Conservation (phyloP, 2,888 invertebrate genomes). For the Lasioglossum figueresi region DNA sequence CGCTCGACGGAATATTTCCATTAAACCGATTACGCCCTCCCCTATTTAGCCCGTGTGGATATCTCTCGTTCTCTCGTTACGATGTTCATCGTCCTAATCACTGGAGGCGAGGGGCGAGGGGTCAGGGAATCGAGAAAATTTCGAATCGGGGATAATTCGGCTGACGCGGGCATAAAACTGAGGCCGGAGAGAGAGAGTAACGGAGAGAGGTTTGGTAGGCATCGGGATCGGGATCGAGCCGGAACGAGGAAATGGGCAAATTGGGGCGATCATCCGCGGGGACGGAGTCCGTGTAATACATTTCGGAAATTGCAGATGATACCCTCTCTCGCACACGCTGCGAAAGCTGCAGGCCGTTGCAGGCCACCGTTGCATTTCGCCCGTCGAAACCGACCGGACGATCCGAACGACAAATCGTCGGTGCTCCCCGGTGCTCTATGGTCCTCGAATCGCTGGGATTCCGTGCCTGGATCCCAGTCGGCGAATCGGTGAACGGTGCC, state of each 20-base stretch:
- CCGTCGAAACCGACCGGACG: constrained; percentile 51
- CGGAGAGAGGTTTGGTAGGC: neutral
- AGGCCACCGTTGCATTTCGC: constrained; percentile 62
- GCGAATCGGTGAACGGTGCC: constrained; percentile 36
- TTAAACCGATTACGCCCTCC: constrained; percentile 45
- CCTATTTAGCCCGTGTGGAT: neutral
- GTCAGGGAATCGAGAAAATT: constrained; percentile 41
- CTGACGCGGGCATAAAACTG: constrained; percentile 39
- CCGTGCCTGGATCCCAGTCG: constrained; percentile 8
- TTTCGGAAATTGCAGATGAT: constrained; percentile 72
- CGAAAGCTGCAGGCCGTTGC: constrained; percentile 21
- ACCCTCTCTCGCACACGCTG: constrained; percentile 32
- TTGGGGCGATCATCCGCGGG: constrained; percentile 69
- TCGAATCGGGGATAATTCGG: constrained; percentile 24
- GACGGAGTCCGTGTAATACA: constrained; percentile 71
- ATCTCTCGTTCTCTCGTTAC: neutral
- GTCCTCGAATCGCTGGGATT: constrained; percentile 49
- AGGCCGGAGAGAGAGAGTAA: neutral
- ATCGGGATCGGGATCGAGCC: constrained; percentile 4
- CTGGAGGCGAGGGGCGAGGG: neutral
- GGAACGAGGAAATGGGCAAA: constrained; percentile 60
- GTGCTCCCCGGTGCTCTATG: constrained; percentile 44
- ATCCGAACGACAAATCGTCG: constrained; percentile 68
- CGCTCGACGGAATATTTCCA: constrained; percentile 34
- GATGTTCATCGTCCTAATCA: constrained; percentile 53